A percentile compares a stretch with the other conserved stretches of the same genome.
Conservation (phyloP, 2,113 vertebrate species). For the Dipodomys ordii region DNA sequence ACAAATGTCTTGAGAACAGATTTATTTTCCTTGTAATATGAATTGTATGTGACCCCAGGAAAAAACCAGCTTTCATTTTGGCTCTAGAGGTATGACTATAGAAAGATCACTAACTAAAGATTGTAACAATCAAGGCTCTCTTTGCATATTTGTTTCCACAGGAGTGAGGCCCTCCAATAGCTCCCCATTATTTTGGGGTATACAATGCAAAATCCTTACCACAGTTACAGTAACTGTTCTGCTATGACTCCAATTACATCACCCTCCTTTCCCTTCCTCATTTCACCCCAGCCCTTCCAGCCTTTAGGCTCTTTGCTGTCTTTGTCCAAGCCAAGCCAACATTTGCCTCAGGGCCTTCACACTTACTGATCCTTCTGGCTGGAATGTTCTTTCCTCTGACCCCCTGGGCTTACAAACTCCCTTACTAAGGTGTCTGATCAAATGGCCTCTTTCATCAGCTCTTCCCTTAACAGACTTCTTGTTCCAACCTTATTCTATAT, state of each 20-base stretch:
- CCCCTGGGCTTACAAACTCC: background rate
- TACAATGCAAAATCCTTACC: background rate
- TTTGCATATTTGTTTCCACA: background rate
- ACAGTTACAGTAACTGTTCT: background rate
- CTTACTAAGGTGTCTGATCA: background rate
- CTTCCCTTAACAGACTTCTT: background rate
- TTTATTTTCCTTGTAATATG: constrained; percentile 37
- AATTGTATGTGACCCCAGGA: constrained; percentile 16
- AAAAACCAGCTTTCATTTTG: constrained; percentile 14
- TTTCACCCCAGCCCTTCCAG: background rate
- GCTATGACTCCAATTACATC: background rate
- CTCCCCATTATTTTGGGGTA: background rate
- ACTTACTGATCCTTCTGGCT: background rate
- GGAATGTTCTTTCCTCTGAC: background rate
- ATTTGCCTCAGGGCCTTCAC: constrained; percentile 24
- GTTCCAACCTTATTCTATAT: background rate
- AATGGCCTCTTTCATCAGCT: background rate
- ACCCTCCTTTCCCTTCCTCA: background rate
- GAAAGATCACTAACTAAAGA: background rate
- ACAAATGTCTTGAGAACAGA: constrained; percentile 50
- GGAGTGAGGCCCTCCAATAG: background rate
- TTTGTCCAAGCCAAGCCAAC: background rate
- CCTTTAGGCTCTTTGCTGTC: background rate
- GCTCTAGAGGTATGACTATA: background rate
- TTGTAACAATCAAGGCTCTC: background rate